Base-by-base conservation (phyloP, 2,113 vertebrate genomes). In the Oophaga pumilio region DNA sequence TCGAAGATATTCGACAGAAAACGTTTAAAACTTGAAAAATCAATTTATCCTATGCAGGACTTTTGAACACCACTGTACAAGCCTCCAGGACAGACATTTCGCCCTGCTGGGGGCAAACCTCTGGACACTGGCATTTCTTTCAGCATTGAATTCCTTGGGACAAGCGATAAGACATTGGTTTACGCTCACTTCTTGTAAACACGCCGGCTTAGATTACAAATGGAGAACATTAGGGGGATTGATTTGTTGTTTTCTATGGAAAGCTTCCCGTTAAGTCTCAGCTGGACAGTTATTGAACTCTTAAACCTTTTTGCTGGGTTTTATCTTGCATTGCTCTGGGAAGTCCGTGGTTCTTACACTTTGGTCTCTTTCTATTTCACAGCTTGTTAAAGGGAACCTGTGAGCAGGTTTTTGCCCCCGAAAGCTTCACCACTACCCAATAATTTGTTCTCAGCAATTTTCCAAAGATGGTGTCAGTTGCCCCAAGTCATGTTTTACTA, bases 191-290 rank as follows among this genome's bases (percentile, higher is more conserved):
- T 62, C 56, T 62, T 74, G 85, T 78, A 86, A 64, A 68, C 73
- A 85, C 73, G 14, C 24, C 8, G 15, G 50, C 60, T 66, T 53
- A 66, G 62, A 68, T 56, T 53, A 68, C 74, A 56, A 66, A 28
- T 64, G 56, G 85, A 68, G 76, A 86, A 15, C 74, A 77, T 64
- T 78, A 71, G 17, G 17, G 2, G 18, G 50, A 86, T 86, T 78
- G 60, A 69, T 86, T 71, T 80, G 62, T 86, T 86, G 76, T 50
- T 86, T 78, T 79, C 60, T 50, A 86, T 52, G 33, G 26, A 68
- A 66, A 78, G 85, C 74, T 78, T 79, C 60, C 60, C n/a, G 62
- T 82, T 68, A 68, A n/a, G 60, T 66, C 81, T 68, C 66, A 57
- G 82, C 50, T 74, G 82, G 66, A 53, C 82, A 43, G 50, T 83